Conservation (phyloP, 2,888 invertebrate species). For the Notocelia uddmanniana region DNA sequence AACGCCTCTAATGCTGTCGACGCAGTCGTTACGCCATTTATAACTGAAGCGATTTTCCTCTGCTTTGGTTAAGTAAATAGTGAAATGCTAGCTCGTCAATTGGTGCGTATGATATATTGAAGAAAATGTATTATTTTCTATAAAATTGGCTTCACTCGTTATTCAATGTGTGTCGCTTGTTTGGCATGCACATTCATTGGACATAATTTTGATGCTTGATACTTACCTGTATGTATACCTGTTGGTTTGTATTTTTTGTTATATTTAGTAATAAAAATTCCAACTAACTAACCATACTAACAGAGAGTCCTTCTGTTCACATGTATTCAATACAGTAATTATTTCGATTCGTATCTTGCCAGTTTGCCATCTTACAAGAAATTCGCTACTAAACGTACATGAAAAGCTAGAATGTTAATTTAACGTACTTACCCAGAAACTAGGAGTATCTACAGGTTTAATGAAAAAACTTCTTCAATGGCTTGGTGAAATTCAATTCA, state of each 20-base stretch:
- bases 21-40: slow-evolving; percentile 14
- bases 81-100: slow-evolving; percentile 33
- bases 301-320: background rate
- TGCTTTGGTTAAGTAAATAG: slow-evolving; percentile 13
- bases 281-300: too few relatives aligned
- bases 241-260: background rate
- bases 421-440: too few relatives aligned
- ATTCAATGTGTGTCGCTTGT: background rate
- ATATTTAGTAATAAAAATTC: too few relatives aligned
- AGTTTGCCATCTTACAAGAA: background rate
- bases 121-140: slow-evolving; percentile 3
- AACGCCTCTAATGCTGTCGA: slow-evolving; percentile 14
- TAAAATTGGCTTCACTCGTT: slow-evolving; percentile 7
- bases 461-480: too few relatives aligned
- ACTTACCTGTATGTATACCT: too few relatives aligned
- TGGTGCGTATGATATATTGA: slow-evolving; percentile 23
- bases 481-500: too few relatives aligned
- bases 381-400: too few relatives aligned
- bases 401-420: too few relatives aligned
- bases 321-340: background rate
- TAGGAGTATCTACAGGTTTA: too few relatives aligned
- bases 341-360: background rate
- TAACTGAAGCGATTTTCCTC: slow-evolving; percentile 16
- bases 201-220: too few relatives aligned
- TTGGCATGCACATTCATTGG: slow-evolving; percentile 4